Base-by-base conservation (phyloP, 2,888 invertebrate genomes). In the Noctua comes region DNA sequence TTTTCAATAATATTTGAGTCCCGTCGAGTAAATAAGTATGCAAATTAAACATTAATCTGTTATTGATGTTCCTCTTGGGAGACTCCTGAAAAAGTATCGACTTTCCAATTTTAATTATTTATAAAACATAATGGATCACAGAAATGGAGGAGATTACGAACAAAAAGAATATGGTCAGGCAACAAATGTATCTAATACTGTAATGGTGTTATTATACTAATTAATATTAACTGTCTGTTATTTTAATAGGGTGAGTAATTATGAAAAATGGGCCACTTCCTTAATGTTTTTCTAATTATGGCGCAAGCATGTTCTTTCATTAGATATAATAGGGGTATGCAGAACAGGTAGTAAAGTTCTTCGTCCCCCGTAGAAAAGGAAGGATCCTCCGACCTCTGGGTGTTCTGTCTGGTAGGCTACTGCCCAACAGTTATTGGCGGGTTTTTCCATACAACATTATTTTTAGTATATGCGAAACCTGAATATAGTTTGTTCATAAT, bases 201-300 rank as follows among this genome's bases (percentile, higher is more conserved):
- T 51, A 75, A 77, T 70, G 71, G 65, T 76, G 40, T 73, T 76
- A 84, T 84, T 84, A 80, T 70, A 74, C 72, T 77, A 80, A 86
- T 86, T 76, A 80, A 69, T 77, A 72, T 82, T 75, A 85, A 86
- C 71, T 76, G 65, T 79, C 82, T 66, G 73, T 72, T 82, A 79
- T 77, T 82, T 79, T 85, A 84, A 76, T 80, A 68, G 76, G 73
- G 27, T 51, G 51, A 43, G 64, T 85, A 76, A 87, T 77, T 40
- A 83, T 81, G 85, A 83, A 79, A 77, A 83, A 85, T 77, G 69
- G 73, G 73, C 48, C 66, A 66, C 71, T 65, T 40, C 77, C 68
- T 73, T 83, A 77, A 87, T 83, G 77, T 68, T 79, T 83, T 85
- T 79, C 71, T 81, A 87, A 83, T 86, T 87, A 85, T 77, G 73